Percentiles rank a stretch among this genome's conserved stretches.
Evolutionary conservation across 2,888 invertebrate species (phyloP).

Genomic region (Chrysolina oricalcia): DNA sequence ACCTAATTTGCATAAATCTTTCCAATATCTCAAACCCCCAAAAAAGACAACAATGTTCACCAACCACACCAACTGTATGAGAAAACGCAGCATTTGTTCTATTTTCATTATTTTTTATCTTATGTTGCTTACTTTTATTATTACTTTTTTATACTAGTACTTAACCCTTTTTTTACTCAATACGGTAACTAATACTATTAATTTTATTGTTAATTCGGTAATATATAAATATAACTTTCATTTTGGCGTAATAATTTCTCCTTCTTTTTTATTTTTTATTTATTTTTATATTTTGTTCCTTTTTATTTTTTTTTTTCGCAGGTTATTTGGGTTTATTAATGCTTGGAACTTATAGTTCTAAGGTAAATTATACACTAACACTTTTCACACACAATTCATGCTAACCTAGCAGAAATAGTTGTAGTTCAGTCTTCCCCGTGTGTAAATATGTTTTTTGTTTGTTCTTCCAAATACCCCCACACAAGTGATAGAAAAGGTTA

Average conservation of each 20-base stretch:
- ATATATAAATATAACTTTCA: slow-evolving; percentile 37
- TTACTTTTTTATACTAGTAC: background rate
- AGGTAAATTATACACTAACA: slow-evolving; percentile 58
- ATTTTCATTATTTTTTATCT: slow-evolving; percentile 5
- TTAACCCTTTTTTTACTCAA: background rate
- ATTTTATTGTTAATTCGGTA: slow-evolving; percentile 31
- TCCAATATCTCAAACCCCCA: background rate
- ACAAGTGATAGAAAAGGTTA: slow-evolving; percentile 27
- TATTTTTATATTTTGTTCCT: slow-evolving; percentile 54
- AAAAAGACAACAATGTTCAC: background rate
- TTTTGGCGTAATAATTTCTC: slow-evolving; percentile 42
- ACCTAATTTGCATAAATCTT: background rate
- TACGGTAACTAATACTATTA: slow-evolving; percentile 35
- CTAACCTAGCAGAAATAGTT: slow-evolving; percentile 57
- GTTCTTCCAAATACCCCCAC: slow-evolving; percentile 44
- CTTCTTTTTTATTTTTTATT: slow-evolving; percentile 53
- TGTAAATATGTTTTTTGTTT: slow-evolving; percentile 59
- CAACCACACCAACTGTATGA: slow-evolving; percentile 12
- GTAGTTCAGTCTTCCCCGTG: slow-evolving; percentile 62
- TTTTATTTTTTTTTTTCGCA: slow-evolving; percentile 59
- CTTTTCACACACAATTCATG: slow-evolving; percentile 50
- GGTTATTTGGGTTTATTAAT: slow-evolving; percentile 56
- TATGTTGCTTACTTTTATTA: background rate
- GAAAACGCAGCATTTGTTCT: background rate
- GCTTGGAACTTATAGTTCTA: slow-evolving; percentile 56